Conservation (phyloP, 2,113 vertebrate species). For the Campylomormyrus numenius region DNA sequence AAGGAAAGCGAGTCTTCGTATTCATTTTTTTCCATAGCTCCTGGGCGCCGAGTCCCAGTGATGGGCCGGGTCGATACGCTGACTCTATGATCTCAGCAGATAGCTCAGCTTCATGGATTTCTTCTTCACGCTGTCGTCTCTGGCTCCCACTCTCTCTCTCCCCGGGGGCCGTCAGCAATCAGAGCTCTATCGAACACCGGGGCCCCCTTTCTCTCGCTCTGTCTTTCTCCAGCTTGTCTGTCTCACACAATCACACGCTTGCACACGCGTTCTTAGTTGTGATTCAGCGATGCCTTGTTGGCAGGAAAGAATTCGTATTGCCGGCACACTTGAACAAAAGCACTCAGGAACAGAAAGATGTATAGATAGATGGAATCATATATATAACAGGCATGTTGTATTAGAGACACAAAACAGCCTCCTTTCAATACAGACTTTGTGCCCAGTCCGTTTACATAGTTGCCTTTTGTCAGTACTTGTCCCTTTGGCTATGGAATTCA, state of each 20-base stretch:
- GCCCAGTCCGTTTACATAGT: background rate
- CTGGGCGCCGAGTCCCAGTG: slow-evolving; percentile 13
- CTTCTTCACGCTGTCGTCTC: background rate
- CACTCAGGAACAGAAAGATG: background rate
- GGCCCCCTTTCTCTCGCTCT: slow-evolving; percentile 15
- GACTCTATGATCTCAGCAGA: slow-evolving; percentile 48
- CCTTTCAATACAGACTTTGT: background rate
- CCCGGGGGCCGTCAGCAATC: background rate
- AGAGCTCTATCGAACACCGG: slow-evolving; percentile 18
- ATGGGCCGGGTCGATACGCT: slow-evolving; percentile 40
- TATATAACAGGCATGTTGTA: background rate
- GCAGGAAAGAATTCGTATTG: background rate
- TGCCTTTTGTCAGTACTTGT: background rate
- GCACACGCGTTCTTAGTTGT: background rate
- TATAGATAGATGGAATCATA: background rate
- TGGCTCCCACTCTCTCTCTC: background rate
- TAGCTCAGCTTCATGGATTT: slow-evolving; percentile 12
- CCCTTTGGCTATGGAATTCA: background rate
- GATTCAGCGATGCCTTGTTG: background rate
- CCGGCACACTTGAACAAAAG: background rate
- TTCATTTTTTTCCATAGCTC: background rate
- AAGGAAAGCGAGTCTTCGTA: background rate
- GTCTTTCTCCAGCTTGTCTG: background rate
- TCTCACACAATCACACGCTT: background rate
- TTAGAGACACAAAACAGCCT: background rate